Evolutionary conservation across 2,113 vertebrate species (phyloP).

Genomic region (Psilopogon haemacephalus): DNA sequence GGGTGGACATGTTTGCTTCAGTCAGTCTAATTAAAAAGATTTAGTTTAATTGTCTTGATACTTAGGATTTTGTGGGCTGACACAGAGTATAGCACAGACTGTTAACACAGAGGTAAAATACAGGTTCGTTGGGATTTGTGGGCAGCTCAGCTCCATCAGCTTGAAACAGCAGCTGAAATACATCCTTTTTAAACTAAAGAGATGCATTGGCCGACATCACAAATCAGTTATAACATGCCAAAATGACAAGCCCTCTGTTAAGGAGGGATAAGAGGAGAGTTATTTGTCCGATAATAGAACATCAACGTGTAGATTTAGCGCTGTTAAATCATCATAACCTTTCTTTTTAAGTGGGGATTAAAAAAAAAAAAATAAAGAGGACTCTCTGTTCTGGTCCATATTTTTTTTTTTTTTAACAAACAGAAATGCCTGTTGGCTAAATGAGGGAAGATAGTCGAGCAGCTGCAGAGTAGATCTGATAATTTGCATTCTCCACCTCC

Average conservation of each 20-base stretch:
- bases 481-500: constrained; percentile 20
- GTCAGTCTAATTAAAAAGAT: not conserved
- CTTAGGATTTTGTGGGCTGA: not conserved
- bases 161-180: not conserved
- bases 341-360: not conserved
- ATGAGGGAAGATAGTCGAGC: not conserved
- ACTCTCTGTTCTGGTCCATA: not conserved
- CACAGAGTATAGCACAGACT: not conserved
- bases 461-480: not conserved
- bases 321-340: not conserved
- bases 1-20: not conserved
- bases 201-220: not conserved
- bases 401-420: not conserved
- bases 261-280: not conserved
- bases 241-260: not conserved
- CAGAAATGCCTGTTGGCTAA: not conserved
- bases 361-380: not conserved
- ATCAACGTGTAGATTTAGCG: not conserved
- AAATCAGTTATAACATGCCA: not conserved
- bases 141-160: not conserved
- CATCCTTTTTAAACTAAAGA: not conserved
- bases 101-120: not conserved
- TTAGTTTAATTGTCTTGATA: not conserved
- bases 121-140: not conserved
- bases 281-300: not conserved